Evolutionary conservation across 1,140 invertebrate species (phyloP), one percentile per base, ranked within the genome.

Genomic region (Brachionus asplanchnoidis): DNA sequence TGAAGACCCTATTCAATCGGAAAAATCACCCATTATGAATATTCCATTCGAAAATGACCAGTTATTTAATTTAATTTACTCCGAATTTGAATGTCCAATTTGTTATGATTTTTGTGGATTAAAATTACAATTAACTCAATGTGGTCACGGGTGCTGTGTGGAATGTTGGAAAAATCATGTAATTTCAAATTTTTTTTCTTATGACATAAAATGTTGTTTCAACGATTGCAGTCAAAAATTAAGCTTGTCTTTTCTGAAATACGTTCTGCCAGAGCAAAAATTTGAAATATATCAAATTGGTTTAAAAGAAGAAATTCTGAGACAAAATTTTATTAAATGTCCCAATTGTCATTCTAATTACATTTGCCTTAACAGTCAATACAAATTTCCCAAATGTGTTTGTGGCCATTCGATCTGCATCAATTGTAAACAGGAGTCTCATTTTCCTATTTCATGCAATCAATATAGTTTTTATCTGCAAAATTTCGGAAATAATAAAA

Each of bases 131-230:
- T 42, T 73, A 42, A 46, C 28, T 8, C 12, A 73, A 17, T 73
- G 68, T 73, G 32, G n/a, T 3, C 68, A 73, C 44, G 68, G 32
- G 8, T 73, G 68, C 17, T 73, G 68, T 73, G 8, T 42, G 0
- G 36, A 40, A 40, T 73, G 68, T 40, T 73, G 68, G 68, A 73
- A 73, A 40, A 73, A 42, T 42, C 20, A 73, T 73, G 8, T 73
- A 9, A 17, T 20, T 42, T 40, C 28, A 44, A 40, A 20, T 20
- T 20, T 40, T 40, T 40, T 6, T 8, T 40, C 36, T 0, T 9
- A 14, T 40, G n/a, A 73, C 7, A 42, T 73, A 40, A 17, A 20
- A 42, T 73, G 68, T 17, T 40, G 28, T 73, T 73, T 40, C 8
- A 9, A 11, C n/a, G 8, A 42, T 73, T 73, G 68, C 32, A n/a